Conservation (phyloP, 2,113 vertebrate genomes). For the Hippocampus zosterae region DNA sequence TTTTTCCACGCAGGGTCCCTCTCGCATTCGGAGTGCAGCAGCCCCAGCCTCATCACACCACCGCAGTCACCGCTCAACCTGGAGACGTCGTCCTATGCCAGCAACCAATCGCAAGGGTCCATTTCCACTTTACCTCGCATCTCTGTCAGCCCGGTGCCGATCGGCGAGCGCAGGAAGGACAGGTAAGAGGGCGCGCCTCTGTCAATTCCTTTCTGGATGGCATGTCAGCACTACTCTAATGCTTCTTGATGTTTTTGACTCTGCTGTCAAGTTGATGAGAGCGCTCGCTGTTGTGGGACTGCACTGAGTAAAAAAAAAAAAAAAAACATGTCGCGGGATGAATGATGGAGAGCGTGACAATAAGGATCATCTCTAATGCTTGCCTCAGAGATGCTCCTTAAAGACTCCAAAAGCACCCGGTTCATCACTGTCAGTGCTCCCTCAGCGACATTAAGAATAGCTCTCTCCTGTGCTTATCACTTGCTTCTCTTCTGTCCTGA, state of each 20-base stretch:
- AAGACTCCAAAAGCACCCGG: conserved; percentile 57
- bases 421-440: conserved; percentile 38
- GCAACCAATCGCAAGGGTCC: conserved; percentile 90
- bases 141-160: conserved; percentile 85
- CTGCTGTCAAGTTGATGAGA: not conserved
- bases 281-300: not conserved
- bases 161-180: conserved; percentile 91
- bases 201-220: not conserved
- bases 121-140: conserved; percentile 89
- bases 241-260: not conserved
- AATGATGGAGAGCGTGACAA: conserved; percentile 15
- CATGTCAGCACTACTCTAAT: not conserved
- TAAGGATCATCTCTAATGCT: conserved; percentile 21
- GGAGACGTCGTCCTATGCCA: conserved; percentile 87
- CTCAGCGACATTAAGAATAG: conserved; percentile 39
- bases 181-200: conserved; percentile 71
- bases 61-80: conserved; percentile 91
- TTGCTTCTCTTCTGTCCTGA: conserved; percentile 5
- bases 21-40: conserved; percentile 94
- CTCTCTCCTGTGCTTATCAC: conserved; percentile 7
- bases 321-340: conserved; percentile 3
- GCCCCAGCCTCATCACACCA: conserved; percentile 89
- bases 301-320: not conserved
- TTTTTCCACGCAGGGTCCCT: conserved; percentile 76
- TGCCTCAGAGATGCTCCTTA: conserved; percentile 26